Evolutionary conservation across 2,888 invertebrate species (phyloP).

Genomic region (Geophilus truncorum): DNA sequence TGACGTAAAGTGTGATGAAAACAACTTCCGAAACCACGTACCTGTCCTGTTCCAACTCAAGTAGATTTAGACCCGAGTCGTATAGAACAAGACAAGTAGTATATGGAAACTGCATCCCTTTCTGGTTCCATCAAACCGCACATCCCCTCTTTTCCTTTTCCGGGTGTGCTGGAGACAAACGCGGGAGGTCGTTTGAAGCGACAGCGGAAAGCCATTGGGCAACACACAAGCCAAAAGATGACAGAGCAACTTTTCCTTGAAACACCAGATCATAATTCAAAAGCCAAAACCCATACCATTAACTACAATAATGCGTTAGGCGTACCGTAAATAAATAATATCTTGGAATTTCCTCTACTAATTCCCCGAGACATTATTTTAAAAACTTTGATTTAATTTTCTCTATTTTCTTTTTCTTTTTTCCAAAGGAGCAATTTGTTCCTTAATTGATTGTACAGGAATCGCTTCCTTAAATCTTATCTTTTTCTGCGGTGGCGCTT

Average conservation of each 20-base stretch:
- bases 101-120: neutral
- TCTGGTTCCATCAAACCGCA: conserved; percentile 11
- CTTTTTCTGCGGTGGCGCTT: neutral
- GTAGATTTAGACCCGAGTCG: neutral
- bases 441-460: neutral
- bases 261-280: neutral
- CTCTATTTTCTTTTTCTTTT: neutral
- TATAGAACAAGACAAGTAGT: neutral
- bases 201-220: conserved; percentile 27
- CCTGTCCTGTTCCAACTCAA: conserved; percentile 15
- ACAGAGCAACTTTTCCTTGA: conserved; percentile 25
- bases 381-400: too few species aligned
- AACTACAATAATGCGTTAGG: neutral
- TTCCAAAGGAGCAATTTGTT: neutral
- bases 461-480: neutral
- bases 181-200: conserved; percentile 24
- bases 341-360: too few species aligned
- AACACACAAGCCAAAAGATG: conserved; percentile 13
- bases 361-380: too few species aligned
- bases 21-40: neutral
- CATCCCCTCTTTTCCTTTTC: neutral
- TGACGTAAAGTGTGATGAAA: conserved; percentile 1
- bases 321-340: too few species aligned
- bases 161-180: conserved; percentile 12
- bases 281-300: neutral